These are phyloP conservation scores for Sceloporus undulatus DNA, from an alignment of 2,113 vertebrate species.

Conservation along the genomic window DNA sequence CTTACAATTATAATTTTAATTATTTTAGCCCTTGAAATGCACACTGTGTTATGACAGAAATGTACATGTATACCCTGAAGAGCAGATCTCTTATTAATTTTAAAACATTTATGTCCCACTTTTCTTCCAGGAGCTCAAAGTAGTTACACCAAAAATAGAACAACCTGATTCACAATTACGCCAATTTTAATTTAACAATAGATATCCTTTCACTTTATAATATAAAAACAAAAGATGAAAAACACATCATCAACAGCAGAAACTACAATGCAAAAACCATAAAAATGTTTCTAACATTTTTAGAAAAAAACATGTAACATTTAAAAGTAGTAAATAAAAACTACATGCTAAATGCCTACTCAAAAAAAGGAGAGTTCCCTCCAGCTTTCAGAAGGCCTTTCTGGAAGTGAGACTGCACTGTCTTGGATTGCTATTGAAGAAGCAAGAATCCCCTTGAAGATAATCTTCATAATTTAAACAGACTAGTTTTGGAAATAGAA, in stretches of 20 bases:
- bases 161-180: neutral
- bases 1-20: too few relatives aligned
- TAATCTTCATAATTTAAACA: neutral
- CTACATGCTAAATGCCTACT: neutral
- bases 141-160: neutral
- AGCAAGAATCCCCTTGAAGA: neutral
- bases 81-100: neutral
- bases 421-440: neutral
- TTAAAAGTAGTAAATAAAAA: neutral
- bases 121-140: neutral
- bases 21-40: conserved; percentile 1
- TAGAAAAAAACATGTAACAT: neutral
- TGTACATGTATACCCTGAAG: neutral
- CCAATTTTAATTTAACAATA: too few relatives aligned
- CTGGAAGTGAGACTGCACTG: neutral
- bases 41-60: neutral
- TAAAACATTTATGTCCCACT: neutral
- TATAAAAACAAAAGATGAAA: neutral
- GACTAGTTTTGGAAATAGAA: neutral
- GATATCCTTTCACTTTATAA: neutral
- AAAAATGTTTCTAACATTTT: neutral
- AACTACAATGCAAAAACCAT: neutral
- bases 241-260: neutral
- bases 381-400: neutral
- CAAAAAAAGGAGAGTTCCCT: neutral